Evolutionary conservation across 2,888 invertebrate species (phyloP), one percentile per base, ranked within the genome.

Genomic region (Ophonus ardosiacus): DNA sequence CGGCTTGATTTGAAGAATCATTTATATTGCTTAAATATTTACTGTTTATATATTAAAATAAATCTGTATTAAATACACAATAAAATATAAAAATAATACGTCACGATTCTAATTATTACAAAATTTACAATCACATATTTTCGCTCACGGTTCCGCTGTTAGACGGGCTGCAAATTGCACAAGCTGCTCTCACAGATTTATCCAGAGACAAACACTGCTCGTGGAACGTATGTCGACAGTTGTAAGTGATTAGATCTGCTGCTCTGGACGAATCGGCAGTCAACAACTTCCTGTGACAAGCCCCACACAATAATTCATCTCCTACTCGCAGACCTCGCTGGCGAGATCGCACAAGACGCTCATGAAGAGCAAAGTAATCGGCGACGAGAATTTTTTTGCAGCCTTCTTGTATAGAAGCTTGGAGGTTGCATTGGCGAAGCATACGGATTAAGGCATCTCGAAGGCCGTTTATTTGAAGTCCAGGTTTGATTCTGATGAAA

Each of bases 371-470:
- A 88, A 97, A 98, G 90, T 98, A 98, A 92, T 98, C 98, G 1
- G 95, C 94, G 0, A 97, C 94, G n/a, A 98, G 94, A 86, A 98
- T 97, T 89, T 96, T 95, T 89, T 97, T 96, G 90, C 97, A 98
- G 0, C 97, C 97, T 90, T 97, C 96, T 90, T 98, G 96, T 21
- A 98, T 95, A 0, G 97, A 96, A 38, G 97, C 95, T 94, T 95
- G 88, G 43, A 90, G 93, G 89, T 97, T 97, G 91, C 98, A 99
- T 90, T 99, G 99, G 88, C 97, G 96, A 92, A 99, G 94, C 95
- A 99, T 98, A 92, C 98, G 98, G 0, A 97, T 97, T 8, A 99
- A 92, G 0, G 98, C 97, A 88, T 96, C 96, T 88, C 98, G 96
- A 61, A 99, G 92, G 57, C 97, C 97, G 7, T 97, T 97, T 88